These are phyloP conservation scores for Agrotis exclamationis DNA, from an alignment of 2,888 invertebrate genomes.

Conservation along the genomic window DNA sequence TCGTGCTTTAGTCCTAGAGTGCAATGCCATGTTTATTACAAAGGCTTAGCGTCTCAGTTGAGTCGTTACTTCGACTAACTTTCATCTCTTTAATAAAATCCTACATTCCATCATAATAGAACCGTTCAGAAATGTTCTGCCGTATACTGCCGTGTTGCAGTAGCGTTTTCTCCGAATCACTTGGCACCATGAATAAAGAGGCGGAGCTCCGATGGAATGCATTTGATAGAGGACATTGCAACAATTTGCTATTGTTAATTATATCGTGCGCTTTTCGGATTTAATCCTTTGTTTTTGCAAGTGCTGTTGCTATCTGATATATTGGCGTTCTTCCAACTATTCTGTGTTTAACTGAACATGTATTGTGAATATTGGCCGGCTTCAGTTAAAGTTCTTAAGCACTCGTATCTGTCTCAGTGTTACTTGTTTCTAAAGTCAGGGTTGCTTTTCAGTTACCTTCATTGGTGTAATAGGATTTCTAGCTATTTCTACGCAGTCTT, in stretches of 20 bases:
- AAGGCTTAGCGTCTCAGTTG: conserved; percentile 19
- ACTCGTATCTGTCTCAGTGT: conserved; percentile 4
- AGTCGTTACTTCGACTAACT: conserved; percentile 28
- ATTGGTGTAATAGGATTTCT: background rate
- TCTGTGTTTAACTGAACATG: conserved; percentile 70
- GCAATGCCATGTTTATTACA: conserved; percentile 48
- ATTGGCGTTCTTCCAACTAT: conserved; percentile 78
- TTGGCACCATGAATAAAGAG: conserved; percentile 43
- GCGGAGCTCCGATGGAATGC: conserved; percentile 46
- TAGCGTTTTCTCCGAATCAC: conserved; percentile 19
- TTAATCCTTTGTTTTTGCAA: conserved; percentile 69
- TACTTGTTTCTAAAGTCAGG: background rate
- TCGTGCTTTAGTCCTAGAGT: conserved; percentile 25
- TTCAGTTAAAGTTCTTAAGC: conserved; percentile 36
- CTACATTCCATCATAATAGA: conserved; percentile 33
- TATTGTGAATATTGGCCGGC: conserved; percentile 58
- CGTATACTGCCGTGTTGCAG: conserved; percentile 11
- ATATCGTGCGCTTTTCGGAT: conserved; percentile 52
- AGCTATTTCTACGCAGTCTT: conserved; percentile 1
- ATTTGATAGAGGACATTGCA: conserved; percentile 42
- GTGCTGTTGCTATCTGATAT: conserved; percentile 73
- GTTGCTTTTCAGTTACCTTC: conserved; percentile 5
- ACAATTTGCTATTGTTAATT: conserved; percentile 48
- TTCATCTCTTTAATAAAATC: conserved; percentile 43
- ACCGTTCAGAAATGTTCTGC: conserved; percentile 24